Evolutionary conservation across 2,113 vertebrate species (phyloP).

Genomic region (Vireo altiloquus): DNA sequence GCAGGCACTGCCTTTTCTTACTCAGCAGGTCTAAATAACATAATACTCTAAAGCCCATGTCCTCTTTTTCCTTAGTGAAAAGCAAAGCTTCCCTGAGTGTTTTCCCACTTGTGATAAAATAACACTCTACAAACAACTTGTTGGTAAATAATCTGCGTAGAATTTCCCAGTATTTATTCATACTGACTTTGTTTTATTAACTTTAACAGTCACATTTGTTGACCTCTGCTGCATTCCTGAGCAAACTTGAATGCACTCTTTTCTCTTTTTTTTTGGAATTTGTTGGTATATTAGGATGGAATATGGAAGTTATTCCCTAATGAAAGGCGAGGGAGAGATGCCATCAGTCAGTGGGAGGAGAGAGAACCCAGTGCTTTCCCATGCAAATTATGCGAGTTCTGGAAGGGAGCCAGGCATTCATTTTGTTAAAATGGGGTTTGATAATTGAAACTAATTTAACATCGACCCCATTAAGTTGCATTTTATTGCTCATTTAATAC

Average conservation of each 20-base stretch:
- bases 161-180: not conserved
- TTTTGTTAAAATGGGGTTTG: constrained; percentile 47
- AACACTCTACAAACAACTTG: not conserved
- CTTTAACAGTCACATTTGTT: not conserved
- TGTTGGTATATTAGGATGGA: not conserved
- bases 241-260: not conserved
- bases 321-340: not conserved
- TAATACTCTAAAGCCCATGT: fast-evolving
- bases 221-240: not conserved
- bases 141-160: not conserved
- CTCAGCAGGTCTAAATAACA: not conserved
- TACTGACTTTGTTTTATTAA: not conserved
- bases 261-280: not conserved
- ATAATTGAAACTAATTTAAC: constrained; percentile 57
- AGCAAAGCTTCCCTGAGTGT: not conserved
- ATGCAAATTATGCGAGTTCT: not conserved
- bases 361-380: not conserved
- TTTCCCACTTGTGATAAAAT: not conserved
- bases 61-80: not conserved
- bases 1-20: not conserved
- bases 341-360: not conserved
- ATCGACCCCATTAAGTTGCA: constrained; percentile 33
- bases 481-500: constrained; percentile 57
- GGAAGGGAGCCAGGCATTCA: constrained; percentile 30
- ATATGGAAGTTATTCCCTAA: not conserved